These are phyloP conservation scores for Drosophila nikananu DNA, from an alignment of 1,140 invertebrate species.

Conservation along the genomic window DNA sequence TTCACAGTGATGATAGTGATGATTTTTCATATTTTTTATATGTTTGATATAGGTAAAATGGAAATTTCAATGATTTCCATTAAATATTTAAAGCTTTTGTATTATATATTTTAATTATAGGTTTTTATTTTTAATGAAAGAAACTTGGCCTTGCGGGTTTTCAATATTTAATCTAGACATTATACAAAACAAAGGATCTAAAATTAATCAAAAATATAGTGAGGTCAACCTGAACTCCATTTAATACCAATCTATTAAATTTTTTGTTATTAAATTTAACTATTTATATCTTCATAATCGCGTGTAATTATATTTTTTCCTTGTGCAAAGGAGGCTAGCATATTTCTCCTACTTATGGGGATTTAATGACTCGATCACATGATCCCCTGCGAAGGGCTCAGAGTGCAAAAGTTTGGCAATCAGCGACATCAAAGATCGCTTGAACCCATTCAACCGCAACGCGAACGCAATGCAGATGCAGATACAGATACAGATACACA, in stretches of 20 bases:
- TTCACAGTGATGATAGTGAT: not conserved
- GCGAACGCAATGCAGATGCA: constrained; percentile 61
- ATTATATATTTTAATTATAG: not conserved
- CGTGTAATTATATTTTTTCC: not conserved
- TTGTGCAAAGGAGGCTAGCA: not conserved
- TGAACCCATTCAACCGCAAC: constrained; percentile 78
- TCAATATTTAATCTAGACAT: not conserved
- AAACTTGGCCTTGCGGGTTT: no score
- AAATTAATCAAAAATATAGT: not conserved
- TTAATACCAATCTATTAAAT: not conserved
- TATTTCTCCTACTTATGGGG: constrained; percentile 37
- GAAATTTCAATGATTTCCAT: not conserved
- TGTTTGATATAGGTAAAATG: no score
- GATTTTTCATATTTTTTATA: not conserved
- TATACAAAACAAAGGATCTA: not conserved
- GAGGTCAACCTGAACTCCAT: not conserved
- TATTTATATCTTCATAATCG: not conserved
- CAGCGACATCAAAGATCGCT: constrained; percentile 73
- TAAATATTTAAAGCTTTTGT: not conserved
- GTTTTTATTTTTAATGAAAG: not conserved
- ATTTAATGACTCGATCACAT: constrained; percentile 68
- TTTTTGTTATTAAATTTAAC: not conserved
- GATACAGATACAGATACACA: constrained; percentile 49
- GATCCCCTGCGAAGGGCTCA: constrained; percentile 66
- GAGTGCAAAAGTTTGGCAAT: constrained; percentile 79